Evolutionary conservation across 1,140 invertebrate genomes (phyloP), one percentile per base, ranked within the genome.

Genomic region (Nebria ingens): DNA sequence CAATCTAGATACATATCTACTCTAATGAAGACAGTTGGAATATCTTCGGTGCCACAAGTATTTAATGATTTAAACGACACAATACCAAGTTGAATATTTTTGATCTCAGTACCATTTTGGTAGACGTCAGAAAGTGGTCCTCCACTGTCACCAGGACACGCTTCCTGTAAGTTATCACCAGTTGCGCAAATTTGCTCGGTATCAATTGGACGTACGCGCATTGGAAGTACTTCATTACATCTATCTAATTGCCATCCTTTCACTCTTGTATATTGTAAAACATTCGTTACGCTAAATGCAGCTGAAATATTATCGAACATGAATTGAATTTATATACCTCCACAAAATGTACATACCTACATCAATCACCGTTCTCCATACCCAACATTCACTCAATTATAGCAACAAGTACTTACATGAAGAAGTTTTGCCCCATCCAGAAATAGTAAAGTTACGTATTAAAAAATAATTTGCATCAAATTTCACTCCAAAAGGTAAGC

Each of bases 11-110:
- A 79, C 13, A 68, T 61, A 0, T 65, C 57, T 0, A 80, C 59
- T 12, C 70, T 69, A 0, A 76, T 76, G 49, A 80, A 81, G 6
- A 79, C 68, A 0, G 73, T 73, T 9, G 79, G 78, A 13, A 63
- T 60, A 1, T 71, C 73, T 58, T 67, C 62, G 0, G 56, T 60
- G 0, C 76, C 78, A 55, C 79, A 80, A 21, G 25, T 2, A 4
- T 52, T 51, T 2, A 17, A 62, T 0, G 64, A 17, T 3, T 79
- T 79, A 57, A 75, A 79, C 50, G 78, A 80, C 1, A 80, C 77
- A 1, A 83, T 63, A 0, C 80, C 69, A 70, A 58, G 76, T 56
- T 62, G 71, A 70, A 58, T 78, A 59, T 62, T 67, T 68, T 68
- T 72, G 59, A 13, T 58, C n/a, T 38, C 56, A 52, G 23, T 59